Percentiles rank a stretch among this genome's conserved stretches.
Evolutionary conservation across 2,113 vertebrate species (phyloP).

Genomic region (Glaucomys volans): DNA sequence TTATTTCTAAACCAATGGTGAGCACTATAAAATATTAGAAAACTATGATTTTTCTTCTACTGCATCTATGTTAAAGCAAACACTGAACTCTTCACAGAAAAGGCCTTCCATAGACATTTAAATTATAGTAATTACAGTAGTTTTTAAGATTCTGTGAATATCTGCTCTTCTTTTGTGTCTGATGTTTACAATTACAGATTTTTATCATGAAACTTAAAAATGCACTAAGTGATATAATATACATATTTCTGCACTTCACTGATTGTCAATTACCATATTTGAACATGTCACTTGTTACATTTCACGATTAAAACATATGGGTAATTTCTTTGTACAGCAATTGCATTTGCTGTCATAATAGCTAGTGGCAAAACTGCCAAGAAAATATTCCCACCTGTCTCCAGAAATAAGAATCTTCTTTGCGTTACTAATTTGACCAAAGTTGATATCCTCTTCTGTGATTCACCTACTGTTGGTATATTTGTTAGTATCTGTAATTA

Average conservation of each 20-base stretch:
- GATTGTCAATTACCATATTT: conserved; percentile 74
- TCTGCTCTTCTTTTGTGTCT: conserved; percentile 67
- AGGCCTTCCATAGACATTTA: conserved; percentile 69
- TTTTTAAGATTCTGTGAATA: conserved; percentile 69
- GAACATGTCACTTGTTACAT: conserved; percentile 68
- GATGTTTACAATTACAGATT: conserved; percentile 67
- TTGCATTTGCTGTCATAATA: conserved; percentile 76
- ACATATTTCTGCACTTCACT: conserved; percentile 29
- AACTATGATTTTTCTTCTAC: not conserved
- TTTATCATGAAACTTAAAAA: conserved; percentile 74
- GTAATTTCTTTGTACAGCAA: conserved; percentile 79
- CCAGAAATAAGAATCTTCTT: conserved; percentile 63
- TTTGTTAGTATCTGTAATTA: conserved; percentile 54
- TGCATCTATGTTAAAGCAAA: conserved; percentile 33
- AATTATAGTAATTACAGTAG: conserved; percentile 78
- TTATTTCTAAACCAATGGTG: not conserved
- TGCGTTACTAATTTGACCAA: conserved; percentile 55
- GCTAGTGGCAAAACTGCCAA: conserved; percentile 60
- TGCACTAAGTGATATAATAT: conserved; percentile 68
- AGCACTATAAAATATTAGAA: not conserved
- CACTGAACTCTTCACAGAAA: conserved; percentile 3
- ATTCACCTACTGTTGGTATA: not conserved
- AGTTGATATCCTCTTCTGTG: conserved; percentile 11
- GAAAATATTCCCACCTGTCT: conserved; percentile 60
- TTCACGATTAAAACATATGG: conserved; percentile 77